Base-by-base conservation (phyloP, 1,140 invertebrate species). In the Anagrus nilaparvatae region DNA sequence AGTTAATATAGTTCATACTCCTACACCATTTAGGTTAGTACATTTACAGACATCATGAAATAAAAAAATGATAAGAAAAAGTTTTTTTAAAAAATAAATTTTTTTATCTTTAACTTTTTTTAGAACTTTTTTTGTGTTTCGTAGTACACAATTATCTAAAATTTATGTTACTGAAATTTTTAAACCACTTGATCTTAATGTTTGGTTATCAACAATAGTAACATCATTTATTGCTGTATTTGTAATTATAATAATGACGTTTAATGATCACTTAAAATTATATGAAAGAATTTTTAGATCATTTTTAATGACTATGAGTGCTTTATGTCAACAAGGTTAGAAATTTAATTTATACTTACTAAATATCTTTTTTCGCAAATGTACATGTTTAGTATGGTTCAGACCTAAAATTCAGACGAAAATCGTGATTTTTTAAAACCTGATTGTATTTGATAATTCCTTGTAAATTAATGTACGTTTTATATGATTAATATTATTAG, bases 281-380 rank as follows among this genome's bases (percentile, higher is more conserved):
- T 45, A 40, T 23, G 37, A 45, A 12, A 45, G 29, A 16, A 40
- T 35, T 19, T 4, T 45, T 7, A 18, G 18, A 6, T 45, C 37
- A 4, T 29, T 45, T 6, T 23, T 45, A 29, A 34, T 40, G 6
- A n/a, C 40, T 12, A 13, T 40, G 23, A 33, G 43, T 17, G 43
- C 37, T 14, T 40, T 45, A 17, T 45, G 37, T 23, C 43, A 45
- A 6, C 43, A 45, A 45, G 32, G 43, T 40, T n/a, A n/a, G n/a
- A n/a, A n/a, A n/a, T n/a, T n/a, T n/a, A n/a, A n/a, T n/a, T n/a
- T n/a, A n/a, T n/a, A n/a, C n/a, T n/a, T n/a, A n/a, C n/a, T n/a
- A n/a, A n/a, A n/a, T n/a, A n/a, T n/a, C n/a, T n/a, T n/a, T n/a
- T n/a, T n/a, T n/a, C n/a, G n/a, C n/a, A n/a, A n/a, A n/a, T n/a